Percentiles rank a stretch among this genome's conserved stretches.
These are phyloP conservation scores for Pelobates cultripes DNA, from an alignment of 2,797 vertebrate genomes.

Conservation along the genomic window DNA sequence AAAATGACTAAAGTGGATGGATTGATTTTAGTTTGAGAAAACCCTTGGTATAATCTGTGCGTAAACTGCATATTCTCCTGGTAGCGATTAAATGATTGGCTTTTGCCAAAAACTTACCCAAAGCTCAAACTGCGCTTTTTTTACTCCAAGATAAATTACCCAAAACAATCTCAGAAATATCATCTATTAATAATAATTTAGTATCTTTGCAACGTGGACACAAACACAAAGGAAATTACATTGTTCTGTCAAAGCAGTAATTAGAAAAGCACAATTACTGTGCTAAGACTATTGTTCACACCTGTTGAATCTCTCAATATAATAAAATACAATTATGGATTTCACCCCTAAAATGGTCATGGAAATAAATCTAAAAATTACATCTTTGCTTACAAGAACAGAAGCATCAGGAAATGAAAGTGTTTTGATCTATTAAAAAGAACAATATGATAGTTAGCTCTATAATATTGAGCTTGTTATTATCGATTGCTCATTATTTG, in stretches of 20 bases:
- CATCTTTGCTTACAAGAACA: slow-evolving; percentile 14
- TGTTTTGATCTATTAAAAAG: slow-evolving; percentile 36
- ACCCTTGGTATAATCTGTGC: slow-evolving; percentile 70
- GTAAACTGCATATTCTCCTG: slow-evolving; percentile 65
- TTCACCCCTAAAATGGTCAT: slow-evolving; percentile 6
- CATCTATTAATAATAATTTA: too few species aligned
- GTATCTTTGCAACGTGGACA: too few species aligned
- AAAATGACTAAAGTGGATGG: slow-evolving; percentile 73
- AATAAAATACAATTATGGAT: slow-evolving; percentile 30
- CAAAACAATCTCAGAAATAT: too few species aligned
- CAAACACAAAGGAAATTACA: not conserved
- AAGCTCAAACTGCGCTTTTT: not conserved
- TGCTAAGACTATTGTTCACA: slow-evolving; percentile 39
- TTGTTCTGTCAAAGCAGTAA: not conserved
- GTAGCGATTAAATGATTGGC: slow-evolving; percentile 68
- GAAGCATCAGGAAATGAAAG: slow-evolving; percentile 6
- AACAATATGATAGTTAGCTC: slow-evolving; percentile 24
- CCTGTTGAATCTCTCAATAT: slow-evolving; percentile 33
- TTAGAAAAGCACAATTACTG: slow-evolving; percentile 9
- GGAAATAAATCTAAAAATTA: slow-evolving; percentile 21
- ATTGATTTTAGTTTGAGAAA: slow-evolving; percentile 80
- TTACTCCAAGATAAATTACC: too few species aligned
- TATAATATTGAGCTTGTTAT: slow-evolving; percentile 30
- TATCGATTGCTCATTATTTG: slow-evolving; percentile 28
- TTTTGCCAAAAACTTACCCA: slow-evolving; percentile 64